Conservation (phyloP, 2,797 vertebrate species). For the Peromyscus aztecus region DNA sequence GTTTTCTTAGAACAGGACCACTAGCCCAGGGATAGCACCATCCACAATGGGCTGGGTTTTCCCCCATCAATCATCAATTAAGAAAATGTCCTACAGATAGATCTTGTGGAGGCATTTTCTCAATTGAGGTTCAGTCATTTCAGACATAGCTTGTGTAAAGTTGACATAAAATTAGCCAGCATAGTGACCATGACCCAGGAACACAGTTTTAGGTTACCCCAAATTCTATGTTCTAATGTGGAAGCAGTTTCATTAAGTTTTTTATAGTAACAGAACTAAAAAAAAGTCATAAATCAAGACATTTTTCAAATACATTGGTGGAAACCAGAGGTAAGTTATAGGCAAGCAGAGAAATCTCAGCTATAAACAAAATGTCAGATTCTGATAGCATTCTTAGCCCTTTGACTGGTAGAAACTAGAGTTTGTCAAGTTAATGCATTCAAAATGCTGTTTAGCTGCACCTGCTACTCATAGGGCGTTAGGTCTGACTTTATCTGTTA, state of each 20-base stretch:
- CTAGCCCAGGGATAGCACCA: not conserved
- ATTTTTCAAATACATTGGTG: not conserved
- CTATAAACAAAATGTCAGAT: not conserved
- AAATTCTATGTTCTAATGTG: not conserved
- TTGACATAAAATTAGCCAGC: not conserved
- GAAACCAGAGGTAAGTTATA: not conserved
- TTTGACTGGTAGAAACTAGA: not conserved
- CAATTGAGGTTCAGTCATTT: not conserved
- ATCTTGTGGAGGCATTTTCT: not conserved
- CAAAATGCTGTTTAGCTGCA: not conserved
- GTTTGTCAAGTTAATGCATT: not conserved
- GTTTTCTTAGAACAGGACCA: not conserved
- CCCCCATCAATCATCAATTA: not conserved
- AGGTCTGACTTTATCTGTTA: not conserved
- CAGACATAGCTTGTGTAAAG: not conserved
- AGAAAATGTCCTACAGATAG: not conserved
- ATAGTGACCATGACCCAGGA: not conserved
- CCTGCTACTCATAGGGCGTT: not conserved
- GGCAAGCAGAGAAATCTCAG: not conserved
- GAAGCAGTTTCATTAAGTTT: not conserved
- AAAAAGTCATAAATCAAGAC: not conserved
- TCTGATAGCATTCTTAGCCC: not conserved
- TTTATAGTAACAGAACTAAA: not conserved
- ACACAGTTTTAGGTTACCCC: not conserved
- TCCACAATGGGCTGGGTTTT: not conserved